phyloP scores from a whole-genome alignment of 2,888 invertebrate genomes.

The Standfussiana lucernea region DNA sequence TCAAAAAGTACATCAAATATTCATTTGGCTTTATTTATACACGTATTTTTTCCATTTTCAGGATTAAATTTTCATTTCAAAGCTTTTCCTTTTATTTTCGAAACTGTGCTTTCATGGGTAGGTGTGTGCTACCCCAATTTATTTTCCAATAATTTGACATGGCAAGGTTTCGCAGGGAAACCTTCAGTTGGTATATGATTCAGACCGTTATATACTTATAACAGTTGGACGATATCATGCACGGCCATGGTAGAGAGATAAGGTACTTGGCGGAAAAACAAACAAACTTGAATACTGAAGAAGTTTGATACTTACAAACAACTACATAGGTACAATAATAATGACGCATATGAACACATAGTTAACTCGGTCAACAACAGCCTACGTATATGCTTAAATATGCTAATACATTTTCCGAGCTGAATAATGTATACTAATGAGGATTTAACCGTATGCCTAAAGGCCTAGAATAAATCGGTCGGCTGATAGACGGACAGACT shows the following conservation, averaged over 20 bases:
- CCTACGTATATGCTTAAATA: slow-evolving; percentile 47
- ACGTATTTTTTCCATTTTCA: slow-evolving; percentile 47
- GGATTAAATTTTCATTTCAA: slow-evolving; percentile 27
- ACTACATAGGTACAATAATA: slow-evolving; percentile 23
- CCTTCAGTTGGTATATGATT: not conserved
- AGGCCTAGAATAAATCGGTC: slow-evolving; percentile 50
- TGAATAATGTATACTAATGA: slow-evolving; percentile 63
- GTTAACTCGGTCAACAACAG: slow-evolving; percentile 43
- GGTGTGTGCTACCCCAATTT: not conserved
- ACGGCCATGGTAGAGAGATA: slow-evolving; percentile 38
- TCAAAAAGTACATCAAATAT: slow-evolving; percentile 55
- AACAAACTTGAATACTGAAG: slow-evolving; percentile 41
- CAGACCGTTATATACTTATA: slow-evolving; percentile 14
- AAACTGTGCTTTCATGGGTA: not conserved
- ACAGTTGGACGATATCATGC: slow-evolving; percentile 17
- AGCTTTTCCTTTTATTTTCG: slow-evolving; percentile 1
- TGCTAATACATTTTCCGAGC: slow-evolving; percentile 58
- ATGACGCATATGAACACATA: slow-evolving; percentile 41
- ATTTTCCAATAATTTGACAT: slow-evolving; percentile 17
- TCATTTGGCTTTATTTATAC: slow-evolving; percentile 49
- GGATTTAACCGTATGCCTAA: slow-evolving; percentile 51
- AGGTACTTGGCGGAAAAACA: slow-evolving; percentile 35
- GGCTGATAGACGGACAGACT: slow-evolving; percentile 23
- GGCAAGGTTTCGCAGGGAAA: not conserved
- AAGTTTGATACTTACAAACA: slow-evolving; percentile 38